Evolutionary conservation across 2,888 invertebrate genomes (phyloP).

Genomic region (Thumatha senex): DNA sequence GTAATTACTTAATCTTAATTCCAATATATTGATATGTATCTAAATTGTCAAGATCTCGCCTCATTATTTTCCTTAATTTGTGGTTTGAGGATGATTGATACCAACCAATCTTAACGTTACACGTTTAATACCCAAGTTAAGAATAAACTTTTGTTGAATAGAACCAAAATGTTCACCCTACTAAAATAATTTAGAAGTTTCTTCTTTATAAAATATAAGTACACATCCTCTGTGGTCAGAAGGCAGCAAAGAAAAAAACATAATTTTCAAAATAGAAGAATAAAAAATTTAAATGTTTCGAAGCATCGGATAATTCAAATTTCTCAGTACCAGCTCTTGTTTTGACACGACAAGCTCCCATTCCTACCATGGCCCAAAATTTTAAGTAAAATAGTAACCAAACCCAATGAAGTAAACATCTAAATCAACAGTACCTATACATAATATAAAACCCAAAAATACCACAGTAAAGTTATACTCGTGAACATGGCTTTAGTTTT

Average conservation of each 20-base stretch:
- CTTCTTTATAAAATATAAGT: neutral
- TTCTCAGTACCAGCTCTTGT: conserved; percentile 45
- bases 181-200: neutral
- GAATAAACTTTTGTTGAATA: too few species aligned
- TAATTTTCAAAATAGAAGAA: conserved; percentile 2
- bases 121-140: too few species aligned
- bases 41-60: too few species aligned
- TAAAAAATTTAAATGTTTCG: conserved; percentile 3
- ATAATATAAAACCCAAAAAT: conserved; percentile 11
- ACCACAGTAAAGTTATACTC: conserved; percentile 13
- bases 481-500: conserved; percentile 65
- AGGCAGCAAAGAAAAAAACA: neutral
- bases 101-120: too few species aligned
- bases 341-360: conserved; percentile 42
- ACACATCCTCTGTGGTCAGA: neutral
- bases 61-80: too few species aligned
- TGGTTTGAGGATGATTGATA: too few species aligned
- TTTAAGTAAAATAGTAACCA: conserved; percentile 54
- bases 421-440: conserved; percentile 39
- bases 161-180: too few species aligned
- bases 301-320: conserved; percentile 40
- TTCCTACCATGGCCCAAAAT: conserved; percentile 66
- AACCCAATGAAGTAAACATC: conserved; percentile 42
- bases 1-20: too few species aligned
- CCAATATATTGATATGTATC: too few species aligned